These are phyloP conservation scores for Copidosoma floridanum DNA, from an alignment of 1,140 invertebrate genomes.

Conservation along the genomic window DNA sequence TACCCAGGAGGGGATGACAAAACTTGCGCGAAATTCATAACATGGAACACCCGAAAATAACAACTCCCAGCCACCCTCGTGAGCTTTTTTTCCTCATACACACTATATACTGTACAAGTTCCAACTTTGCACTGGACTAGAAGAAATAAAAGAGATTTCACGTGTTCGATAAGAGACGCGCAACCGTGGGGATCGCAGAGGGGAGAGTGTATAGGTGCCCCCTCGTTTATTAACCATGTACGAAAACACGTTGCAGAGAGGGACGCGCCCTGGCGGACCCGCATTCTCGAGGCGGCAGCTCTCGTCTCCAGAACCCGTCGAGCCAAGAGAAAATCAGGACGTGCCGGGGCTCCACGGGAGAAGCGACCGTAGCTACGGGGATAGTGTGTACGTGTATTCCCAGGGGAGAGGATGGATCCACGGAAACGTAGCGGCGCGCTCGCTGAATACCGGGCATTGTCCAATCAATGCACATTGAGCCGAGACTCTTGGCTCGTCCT, in stretches of 20 bases:
- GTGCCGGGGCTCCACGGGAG: constrained; percentile 6
- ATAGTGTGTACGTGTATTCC: background rate
- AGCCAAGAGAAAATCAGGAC: constrained; percentile 10
- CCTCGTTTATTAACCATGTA: constrained; percentile 12
- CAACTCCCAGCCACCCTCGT: too few relatives aligned
- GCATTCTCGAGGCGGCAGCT: background rate
- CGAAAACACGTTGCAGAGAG: too few relatives aligned
- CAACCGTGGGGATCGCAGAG: too few relatives aligned
- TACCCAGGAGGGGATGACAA: too few relatives aligned
- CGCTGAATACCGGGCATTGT: constrained; percentile 37
- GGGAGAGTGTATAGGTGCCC: too few relatives aligned
- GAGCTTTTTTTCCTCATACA: too few relatives aligned
- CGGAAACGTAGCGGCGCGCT: constrained; percentile 26
- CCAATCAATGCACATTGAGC: constrained; percentile 46
- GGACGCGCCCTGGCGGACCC: background rate
- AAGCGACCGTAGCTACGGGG: constrained; percentile 12
- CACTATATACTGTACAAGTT: too few relatives aligned
- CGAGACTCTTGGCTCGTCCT: constrained; percentile 26
- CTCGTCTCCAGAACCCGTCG: background rate
- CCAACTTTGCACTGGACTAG: too few relatives aligned
- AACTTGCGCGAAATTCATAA: too few relatives aligned
- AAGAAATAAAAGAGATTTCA: too few relatives aligned
- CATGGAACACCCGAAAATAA: too few relatives aligned
- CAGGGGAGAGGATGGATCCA: constrained; percentile 22
- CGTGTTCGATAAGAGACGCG: too few relatives aligned